Conservation (phyloP, 2,888 invertebrate genomes). For the Eremobia ochroleuca region DNA sequence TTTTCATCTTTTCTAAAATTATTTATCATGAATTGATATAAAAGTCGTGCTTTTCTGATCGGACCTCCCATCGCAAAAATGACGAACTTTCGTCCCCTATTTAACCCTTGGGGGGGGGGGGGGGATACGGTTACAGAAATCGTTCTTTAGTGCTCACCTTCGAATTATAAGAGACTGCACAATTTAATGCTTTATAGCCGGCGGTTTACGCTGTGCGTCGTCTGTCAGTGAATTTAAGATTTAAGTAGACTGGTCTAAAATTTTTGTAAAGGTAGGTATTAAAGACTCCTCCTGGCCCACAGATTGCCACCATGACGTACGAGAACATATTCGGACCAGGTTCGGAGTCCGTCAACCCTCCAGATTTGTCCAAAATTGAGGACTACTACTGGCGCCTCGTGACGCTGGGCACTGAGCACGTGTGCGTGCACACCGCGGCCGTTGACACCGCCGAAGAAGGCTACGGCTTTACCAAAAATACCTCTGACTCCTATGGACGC, state of each 20-base stretch:
- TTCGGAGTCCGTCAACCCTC: conserved; percentile 15
- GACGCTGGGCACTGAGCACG: conserved; percentile 94
- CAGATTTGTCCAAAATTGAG: conserved; percentile 89
- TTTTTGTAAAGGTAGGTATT: too few species aligned
- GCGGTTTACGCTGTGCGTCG: background rate
- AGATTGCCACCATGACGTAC: conserved; percentile 39
- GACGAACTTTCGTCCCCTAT: background rate
- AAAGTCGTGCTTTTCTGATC: too few species aligned
- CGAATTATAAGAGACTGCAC: background rate
- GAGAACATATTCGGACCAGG: conserved; percentile 27
- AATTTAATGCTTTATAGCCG: background rate
- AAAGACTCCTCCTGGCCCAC: background rate
- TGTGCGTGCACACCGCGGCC: conserved; percentile 96
- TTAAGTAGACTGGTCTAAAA: background rate
- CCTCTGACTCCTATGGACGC: conserved; percentile 93
- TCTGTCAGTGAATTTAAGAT: background rate
- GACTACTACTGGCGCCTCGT: conserved; percentile 96
- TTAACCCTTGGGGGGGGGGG: background rate
- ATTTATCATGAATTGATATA: too few species aligned
- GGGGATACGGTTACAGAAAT: background rate
- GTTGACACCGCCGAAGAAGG: conserved; percentile 97
- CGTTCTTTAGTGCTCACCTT: background rate
- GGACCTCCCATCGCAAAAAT: background rate
- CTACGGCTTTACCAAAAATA: conserved; percentile 95
- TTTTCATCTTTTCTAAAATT: too few species aligned